Percentiles rank a stretch among this genome's conserved stretches.
These are phyloP conservation scores for Xiphydria camelus DNA, from an alignment of 2,888 invertebrate species.

Conservation along the genomic window DNA sequence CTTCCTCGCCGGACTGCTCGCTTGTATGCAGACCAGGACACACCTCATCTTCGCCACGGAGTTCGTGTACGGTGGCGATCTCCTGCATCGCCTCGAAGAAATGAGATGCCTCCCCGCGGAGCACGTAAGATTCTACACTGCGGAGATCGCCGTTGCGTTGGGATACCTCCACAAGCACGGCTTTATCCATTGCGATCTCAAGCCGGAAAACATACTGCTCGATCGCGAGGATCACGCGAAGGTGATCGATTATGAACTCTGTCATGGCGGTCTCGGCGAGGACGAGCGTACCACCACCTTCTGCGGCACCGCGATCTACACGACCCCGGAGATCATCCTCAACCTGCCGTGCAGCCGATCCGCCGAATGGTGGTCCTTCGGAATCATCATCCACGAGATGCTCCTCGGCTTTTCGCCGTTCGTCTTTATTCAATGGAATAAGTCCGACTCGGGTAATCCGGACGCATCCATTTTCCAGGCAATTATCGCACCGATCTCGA, in stretches of 20 bases:
- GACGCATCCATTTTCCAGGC: no score
- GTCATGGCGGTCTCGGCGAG: slow-evolving; percentile 65
- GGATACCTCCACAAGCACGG: slow-evolving; percentile 70
- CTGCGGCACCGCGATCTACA: slow-evolving; percentile 68
- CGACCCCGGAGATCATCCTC: slow-evolving; percentile 69
- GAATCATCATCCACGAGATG: slow-evolving; percentile 72
- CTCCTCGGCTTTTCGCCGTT: slow-evolving; percentile 70
- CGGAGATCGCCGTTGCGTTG: slow-evolving; percentile 69
- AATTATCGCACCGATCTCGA: no score
- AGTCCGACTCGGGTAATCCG: no score
- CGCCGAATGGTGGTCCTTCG: slow-evolving; percentile 72
- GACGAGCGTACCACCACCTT: slow-evolving; percentile 66
- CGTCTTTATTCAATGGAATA: no score
- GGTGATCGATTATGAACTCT: slow-evolving; percentile 74
- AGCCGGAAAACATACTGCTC: slow-evolving; percentile 67
- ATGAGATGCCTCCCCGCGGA: slow-evolving; percentile 68
- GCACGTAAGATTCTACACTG: slow-evolving; percentile 69
- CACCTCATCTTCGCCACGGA: slow-evolving; percentile 71
- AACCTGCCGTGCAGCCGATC: slow-evolving; percentile 62
- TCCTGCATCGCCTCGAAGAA: slow-evolving; percentile 74
- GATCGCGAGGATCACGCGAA: slow-evolving; percentile 72
- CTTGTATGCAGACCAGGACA: slow-evolving; percentile 70
- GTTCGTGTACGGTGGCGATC: slow-evolving; percentile 68
- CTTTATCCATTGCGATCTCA: slow-evolving; percentile 68
- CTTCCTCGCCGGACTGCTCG: slow-evolving; percentile 71